phyloP scores from a whole-genome alignment of 2,888 invertebrate genomes.

The Nipponacmea schrenckii region DNA sequence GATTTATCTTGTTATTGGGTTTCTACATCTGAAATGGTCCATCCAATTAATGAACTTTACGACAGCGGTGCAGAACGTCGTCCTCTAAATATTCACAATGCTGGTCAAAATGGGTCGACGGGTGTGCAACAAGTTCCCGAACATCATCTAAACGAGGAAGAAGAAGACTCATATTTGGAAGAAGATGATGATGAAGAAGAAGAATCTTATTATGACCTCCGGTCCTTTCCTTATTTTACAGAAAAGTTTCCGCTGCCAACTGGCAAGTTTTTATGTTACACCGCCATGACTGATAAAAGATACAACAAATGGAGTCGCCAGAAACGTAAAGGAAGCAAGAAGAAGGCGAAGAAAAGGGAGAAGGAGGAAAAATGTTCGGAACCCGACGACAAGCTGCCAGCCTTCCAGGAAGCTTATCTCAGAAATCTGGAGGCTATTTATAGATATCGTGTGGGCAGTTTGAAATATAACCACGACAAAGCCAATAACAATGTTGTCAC shows the following conservation, averaged over 20 bases:
- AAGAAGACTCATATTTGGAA: conserved; percentile 3
- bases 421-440: not conserved
- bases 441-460: not conserved
- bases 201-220: not conserved
- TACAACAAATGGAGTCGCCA: conserved; percentile 33
- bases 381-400: not conserved
- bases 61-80: too few species aligned
- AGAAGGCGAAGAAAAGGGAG: not conserved
- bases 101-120: too few species aligned
- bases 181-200: conserved; percentile 15
- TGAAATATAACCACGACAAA: not conserved
- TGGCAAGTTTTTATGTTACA: conserved; percentile 18
- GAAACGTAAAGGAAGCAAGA: conserved; percentile 20
- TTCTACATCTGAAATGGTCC: too few species aligned
- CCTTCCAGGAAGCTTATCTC: not conserved
- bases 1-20: not conserved
- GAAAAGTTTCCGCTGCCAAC: conserved; percentile 18
- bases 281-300: conserved; percentile 29
- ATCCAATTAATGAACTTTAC: too few species aligned
- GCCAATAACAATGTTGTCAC: too few species aligned
- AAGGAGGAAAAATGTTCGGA: not conserved
- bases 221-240: not conserved
- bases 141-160: not conserved
- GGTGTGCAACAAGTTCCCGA: too few species aligned
- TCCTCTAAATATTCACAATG: too few species aligned